Conservation (phyloP, 2,797 vertebrate species). For the Platyrinchus mystaceus region DNA sequence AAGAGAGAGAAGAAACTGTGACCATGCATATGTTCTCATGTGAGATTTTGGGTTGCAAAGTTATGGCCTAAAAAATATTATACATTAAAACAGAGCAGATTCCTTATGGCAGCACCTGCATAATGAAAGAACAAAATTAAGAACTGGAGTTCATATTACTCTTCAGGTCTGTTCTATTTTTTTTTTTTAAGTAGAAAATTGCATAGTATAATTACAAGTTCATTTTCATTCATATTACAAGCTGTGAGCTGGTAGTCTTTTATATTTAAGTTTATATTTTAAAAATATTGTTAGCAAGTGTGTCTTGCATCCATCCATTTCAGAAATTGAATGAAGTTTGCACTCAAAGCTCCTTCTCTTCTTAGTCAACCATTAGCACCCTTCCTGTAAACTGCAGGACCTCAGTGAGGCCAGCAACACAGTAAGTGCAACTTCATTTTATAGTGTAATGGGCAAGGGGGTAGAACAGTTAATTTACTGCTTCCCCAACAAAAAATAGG, state of each 20-base stretch:
- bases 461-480: neutral
- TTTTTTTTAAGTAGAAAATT: conserved; percentile 76
- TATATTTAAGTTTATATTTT: conserved; percentile 72
- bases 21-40: neutral
- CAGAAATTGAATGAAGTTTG: conserved; percentile 22
- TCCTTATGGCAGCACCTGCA: conserved; percentile 75
- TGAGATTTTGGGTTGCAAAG: conserved; percentile 48
- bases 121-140: conserved; percentile 77
- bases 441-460: neutral
- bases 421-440: neutral
- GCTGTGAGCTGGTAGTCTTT: conserved; percentile 73
- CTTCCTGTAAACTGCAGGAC: neutral
- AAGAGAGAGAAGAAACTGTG: neutral
- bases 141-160: conserved; percentile 75
- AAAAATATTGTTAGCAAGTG: conserved; percentile 68
- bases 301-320: conserved; percentile 72
- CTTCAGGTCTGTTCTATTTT: conserved; percentile 78
- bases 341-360: neutral
- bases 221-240: conserved; percentile 83
- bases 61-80: conserved; percentile 66
- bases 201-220: conserved; percentile 80
- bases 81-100: conserved; percentile 71
- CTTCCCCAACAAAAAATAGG: neutral
- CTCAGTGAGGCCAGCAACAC: neutral
- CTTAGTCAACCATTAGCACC: neutral